These are phyloP conservation scores for Cantharis rustica DNA, from an alignment of 2,888 invertebrate genomes.

Conservation along the genomic window DNA sequence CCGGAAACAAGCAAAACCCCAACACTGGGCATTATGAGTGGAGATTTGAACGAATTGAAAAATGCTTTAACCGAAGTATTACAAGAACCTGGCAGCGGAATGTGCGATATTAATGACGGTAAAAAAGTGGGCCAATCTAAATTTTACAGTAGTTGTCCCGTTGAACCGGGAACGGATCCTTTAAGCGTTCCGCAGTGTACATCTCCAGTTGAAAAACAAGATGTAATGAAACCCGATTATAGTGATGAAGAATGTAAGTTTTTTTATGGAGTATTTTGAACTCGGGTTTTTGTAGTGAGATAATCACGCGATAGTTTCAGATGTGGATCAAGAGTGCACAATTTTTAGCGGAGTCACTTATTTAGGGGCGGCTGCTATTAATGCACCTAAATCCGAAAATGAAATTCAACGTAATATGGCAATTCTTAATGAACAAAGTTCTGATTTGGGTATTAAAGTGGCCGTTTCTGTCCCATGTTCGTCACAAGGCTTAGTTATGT, in stretches of 20 bases:
- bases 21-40: constrained; percentile 65
- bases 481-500: constrained; percentile 93
- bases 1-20: constrained; percentile 58
- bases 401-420: constrained; percentile 95
- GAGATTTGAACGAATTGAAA: constrained; percentile 67
- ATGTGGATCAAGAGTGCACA: constrained; percentile 87
- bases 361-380: constrained; percentile 88
- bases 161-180: constrained; percentile 49
- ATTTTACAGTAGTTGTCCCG: constrained; percentile 56
- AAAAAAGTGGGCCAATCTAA: constrained; percentile 60
- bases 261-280: constrained; percentile 8
- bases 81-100: constrained; percentile 46
- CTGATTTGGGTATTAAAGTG: constrained; percentile 79
- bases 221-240: constrained; percentile 78
- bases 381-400: constrained; percentile 88
- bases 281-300: background rate
- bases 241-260: constrained; percentile 74
- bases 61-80: constrained; percentile 65
- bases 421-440: constrained; percentile 81
- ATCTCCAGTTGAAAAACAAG: constrained; percentile 71
- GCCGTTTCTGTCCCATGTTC: constrained; percentile 91
- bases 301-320: constrained; percentile 63
- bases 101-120: constrained; percentile 44
- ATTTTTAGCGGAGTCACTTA: constrained; percentile 93
- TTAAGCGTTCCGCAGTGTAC: constrained; percentile 33